Percentiles rank a stretch among this genome's conserved stretches.
Evolutionary conservation across 1,140 invertebrate genomes (phyloP).

Genomic region (Hestina assimilis): DNA sequence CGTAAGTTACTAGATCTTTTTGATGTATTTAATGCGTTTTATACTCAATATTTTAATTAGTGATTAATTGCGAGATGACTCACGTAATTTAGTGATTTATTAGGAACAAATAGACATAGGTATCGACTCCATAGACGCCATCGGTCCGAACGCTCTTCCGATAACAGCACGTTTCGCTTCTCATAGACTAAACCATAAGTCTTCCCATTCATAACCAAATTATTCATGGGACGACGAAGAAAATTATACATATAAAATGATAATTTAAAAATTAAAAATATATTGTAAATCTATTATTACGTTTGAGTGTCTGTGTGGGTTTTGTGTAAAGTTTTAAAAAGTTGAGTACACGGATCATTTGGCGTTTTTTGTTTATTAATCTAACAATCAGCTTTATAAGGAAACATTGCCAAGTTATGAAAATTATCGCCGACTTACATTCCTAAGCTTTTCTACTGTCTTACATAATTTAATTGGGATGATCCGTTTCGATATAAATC

Average conservation of each 20-base stretch:
- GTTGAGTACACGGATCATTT: constrained; percentile 1
- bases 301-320: constrained; percentile 26
- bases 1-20: constrained; percentile 64
- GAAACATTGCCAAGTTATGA: constrained; percentile 46
- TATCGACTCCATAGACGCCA: neutral
- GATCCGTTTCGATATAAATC: neutral
- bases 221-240: neutral
- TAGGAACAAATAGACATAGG: constrained; percentile 40
- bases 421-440: constrained; percentile 53
- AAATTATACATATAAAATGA: constrained; percentile 5
- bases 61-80: constrained; percentile 52
- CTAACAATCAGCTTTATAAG: neutral
- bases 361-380: constrained; percentile 16
- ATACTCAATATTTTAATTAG: constrained; percentile 71
- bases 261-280: constrained; percentile 8
- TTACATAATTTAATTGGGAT: neutral
- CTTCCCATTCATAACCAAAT: constrained; percentile 14
- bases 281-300: constrained; percentile 18
- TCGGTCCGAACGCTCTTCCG: constrained; percentile 2
- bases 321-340: constrained; percentile 9
- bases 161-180: constrained; percentile 14
- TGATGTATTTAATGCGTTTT: constrained; percentile 75
- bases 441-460: constrained; percentile 38
- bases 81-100: constrained; percentile 44
- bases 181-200: constrained; percentile 3